Evolutionary conservation across 2,113 vertebrate genomes (phyloP).

Genomic region (Calidris pugnax): DNA sequence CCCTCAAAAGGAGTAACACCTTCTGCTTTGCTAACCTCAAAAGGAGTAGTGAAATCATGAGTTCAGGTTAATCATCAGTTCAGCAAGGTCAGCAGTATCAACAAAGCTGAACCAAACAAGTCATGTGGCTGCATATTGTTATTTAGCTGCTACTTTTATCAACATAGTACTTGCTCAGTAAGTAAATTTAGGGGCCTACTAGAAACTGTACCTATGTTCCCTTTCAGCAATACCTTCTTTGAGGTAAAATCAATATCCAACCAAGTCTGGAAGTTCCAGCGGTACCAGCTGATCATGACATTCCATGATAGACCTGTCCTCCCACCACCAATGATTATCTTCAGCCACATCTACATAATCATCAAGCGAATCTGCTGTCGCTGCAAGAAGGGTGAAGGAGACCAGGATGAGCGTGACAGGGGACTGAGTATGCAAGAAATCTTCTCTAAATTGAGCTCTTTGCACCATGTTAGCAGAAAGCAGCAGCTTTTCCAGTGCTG

Average conservation of each 20-base stretch:
- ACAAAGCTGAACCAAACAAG: background rate
- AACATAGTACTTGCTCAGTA: background rate
- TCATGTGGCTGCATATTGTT: background rate
- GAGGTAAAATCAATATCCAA: slow-evolving; percentile 99
- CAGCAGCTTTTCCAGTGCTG: background rate
- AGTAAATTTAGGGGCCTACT: background rate
- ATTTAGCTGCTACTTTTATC: background rate
- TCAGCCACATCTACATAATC: slow-evolving; percentile 93
- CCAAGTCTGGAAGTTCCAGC: slow-evolving; percentile 98
- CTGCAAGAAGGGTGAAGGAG: slow-evolving; percentile 83
- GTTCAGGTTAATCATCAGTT: background rate
- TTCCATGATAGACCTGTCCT: slow-evolving; percentile 96
- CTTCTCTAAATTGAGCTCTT: background rate
- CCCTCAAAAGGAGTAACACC: background rate
- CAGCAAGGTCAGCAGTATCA: background rate
- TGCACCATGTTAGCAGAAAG: background rate
- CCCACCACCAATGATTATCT: slow-evolving; percentile 94
- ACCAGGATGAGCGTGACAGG: slow-evolving; percentile 91
- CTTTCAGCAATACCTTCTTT: slow-evolving; percentile 94
- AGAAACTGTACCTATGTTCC: background rate
- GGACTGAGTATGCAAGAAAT: slow-evolving; percentile 85
- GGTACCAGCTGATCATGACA: slow-evolving; percentile 98
- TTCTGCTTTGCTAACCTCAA: background rate
- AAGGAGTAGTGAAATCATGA: background rate
- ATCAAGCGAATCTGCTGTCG: slow-evolving; percentile 81